phyloP scores from a whole-genome alignment of 2,797 vertebrate genomes.

The Mormyrops attenuatus region DNA sequence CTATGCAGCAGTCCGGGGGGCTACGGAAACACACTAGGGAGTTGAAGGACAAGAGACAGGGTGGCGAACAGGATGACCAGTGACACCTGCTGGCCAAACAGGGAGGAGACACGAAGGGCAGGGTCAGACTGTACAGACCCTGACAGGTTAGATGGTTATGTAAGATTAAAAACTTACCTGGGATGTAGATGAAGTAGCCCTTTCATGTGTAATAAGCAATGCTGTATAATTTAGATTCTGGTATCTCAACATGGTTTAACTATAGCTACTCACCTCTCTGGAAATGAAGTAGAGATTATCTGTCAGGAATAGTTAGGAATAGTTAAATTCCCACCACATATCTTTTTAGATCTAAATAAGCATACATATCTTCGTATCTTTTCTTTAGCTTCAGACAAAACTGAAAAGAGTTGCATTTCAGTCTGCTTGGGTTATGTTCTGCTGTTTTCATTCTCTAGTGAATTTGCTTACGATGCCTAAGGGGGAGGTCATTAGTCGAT shows the following conservation, averaged over 20 bases:
- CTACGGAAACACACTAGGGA: neutral
- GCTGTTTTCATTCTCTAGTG: conserved; percentile 79
- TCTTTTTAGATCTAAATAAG: conserved; percentile 80
- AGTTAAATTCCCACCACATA: conserved; percentile 94
- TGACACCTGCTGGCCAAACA: neutral
- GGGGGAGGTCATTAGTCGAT: conserved; percentile 92
- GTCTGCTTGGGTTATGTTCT: conserved; percentile 63
- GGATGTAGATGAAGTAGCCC: neutral
- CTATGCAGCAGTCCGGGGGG: neutral
- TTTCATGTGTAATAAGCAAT: neutral
- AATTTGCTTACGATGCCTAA: conserved; percentile 99
- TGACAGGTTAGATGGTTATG: neutral
- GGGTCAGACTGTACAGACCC: neutral
- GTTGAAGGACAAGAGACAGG: neutral
- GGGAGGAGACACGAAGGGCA: neutral
- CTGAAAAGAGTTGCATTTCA: conserved; percentile 77
- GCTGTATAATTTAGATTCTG: neutral
- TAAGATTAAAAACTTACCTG: neutral
- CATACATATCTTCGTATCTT: conserved; percentile 79
- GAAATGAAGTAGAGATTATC: conserved; percentile 61
- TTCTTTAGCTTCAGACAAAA: conserved; percentile 79
- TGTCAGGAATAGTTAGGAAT: conserved; percentile 99
- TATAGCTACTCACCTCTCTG: neutral
- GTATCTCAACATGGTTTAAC: neutral
- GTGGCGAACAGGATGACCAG: neutral